phyloP scores from a whole-genome alignment of 2,888 invertebrate species.

The Kuschelorhynchus macadamiae region DNA sequence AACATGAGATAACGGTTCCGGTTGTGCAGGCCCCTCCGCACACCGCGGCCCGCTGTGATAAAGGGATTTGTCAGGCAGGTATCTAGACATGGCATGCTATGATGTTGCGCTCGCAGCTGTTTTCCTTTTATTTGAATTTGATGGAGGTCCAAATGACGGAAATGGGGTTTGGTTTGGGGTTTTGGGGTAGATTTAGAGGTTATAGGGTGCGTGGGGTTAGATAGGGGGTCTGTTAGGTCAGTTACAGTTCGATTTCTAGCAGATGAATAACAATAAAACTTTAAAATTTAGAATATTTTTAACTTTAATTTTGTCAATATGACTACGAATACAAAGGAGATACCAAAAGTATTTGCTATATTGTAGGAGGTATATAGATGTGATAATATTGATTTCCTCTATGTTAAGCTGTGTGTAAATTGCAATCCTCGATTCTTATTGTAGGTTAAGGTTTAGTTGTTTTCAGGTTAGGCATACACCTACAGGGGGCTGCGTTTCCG shows the following conservation, averaged over 20 bases:
- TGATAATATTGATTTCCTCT: too few species aligned
- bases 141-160: constrained; percentile 45
- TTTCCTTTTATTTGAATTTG: constrained; percentile 6
- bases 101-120: constrained; percentile 11
- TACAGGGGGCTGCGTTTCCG: too few species aligned
- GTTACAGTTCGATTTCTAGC: neutral
- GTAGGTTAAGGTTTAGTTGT: too few species aligned
- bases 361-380: too few species aligned
- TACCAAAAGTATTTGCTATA: too few species aligned
- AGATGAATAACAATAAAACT: too few species aligned
- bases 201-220: neutral
- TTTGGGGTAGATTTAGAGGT: neutral
- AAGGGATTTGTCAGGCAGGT: constrained; percentile 25
- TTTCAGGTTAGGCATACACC: too few species aligned
- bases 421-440: too few species aligned
- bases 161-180: constrained; percentile 14
- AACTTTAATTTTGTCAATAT: too few species aligned
- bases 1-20: constrained; percentile 50
- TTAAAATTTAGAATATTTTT: too few species aligned
- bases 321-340: too few species aligned
- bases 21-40: constrained; percentile 31
- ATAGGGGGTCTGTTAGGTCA: neutral
- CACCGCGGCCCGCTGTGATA: constrained; percentile 21
- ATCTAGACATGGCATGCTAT: constrained; percentile 34
- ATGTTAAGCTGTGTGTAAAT: too few species aligned